Base-by-base conservation (phyloP, 37 sponge, comb jelly and placozoan species). In the Lycopodina hypogea region DNA sequence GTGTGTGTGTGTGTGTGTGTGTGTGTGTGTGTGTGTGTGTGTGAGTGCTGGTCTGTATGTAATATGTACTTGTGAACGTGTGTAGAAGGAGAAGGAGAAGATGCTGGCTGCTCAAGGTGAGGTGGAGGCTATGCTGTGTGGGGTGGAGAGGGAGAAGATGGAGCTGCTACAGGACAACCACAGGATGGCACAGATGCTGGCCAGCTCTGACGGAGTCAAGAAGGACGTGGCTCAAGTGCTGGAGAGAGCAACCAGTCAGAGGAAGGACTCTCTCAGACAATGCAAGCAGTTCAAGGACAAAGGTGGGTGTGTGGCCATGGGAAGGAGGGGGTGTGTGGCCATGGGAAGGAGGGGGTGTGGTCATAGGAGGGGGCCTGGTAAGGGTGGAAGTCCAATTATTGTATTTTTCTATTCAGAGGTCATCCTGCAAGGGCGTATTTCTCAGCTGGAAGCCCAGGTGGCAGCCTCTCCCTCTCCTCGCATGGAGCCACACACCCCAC, bases 211-310 rank as follows among this genome's bases (percentile, higher is more conserved):
- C 48, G 85, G 78, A 32, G 94, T 86, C 39, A 62, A 34, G n/a
- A 62, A 86, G 55, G 69, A 76, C 42, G 80, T 83, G 28, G 80
- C 82, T 28, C 28, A 61, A 18, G 35, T 86, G 30, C n/a, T 89
- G 51, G 81, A 89, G 81, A 86, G 76, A 32, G 69, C 89, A 67
- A 45, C 60, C 19, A 45, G 69, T 36, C 90, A 93, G 78, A 90
- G 80, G 55, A 80, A 73, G 55, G 56, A 63, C 22, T 62, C 90
- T 30, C 70, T 61, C 63, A 81, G 75, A 72, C 78, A 81, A 77
- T 84, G 78, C 67, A 56, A 69, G 26, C 76, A 80, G 60, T 55
- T 80, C 33, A 83, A 56, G 69, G 71, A 73, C 21, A 71, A 61
- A 39, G 84, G 89, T 87, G 26, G 2, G 72, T 29, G 28, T 65